Percentiles rank a stretch among this genome's conserved stretches.
phyloP scores from a whole-genome alignment of 2,113 vertebrate genomes.

The Chloroceryle aenea region DNA sequence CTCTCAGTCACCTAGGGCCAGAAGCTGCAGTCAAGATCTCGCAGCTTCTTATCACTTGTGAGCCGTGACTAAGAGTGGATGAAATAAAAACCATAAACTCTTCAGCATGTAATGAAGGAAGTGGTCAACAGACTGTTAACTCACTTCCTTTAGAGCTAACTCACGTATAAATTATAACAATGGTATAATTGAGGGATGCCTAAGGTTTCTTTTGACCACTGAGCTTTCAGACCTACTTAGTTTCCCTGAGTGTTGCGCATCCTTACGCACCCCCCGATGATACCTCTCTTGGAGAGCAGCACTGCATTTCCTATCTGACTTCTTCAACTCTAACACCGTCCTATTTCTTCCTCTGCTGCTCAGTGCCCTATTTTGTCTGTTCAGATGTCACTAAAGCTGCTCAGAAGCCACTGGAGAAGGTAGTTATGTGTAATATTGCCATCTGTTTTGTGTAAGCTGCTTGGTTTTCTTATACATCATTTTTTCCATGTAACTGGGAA shows the following conservation, averaged over 20 bases:
- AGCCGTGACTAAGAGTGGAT: neutral
- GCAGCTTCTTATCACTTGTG: neutral
- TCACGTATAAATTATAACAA: neutral
- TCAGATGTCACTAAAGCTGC: neutral
- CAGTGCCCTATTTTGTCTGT: neutral
- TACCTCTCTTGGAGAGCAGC: neutral
- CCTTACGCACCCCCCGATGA: neutral
- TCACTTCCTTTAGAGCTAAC: neutral
- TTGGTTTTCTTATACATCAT: neutral
- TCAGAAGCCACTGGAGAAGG: neutral
- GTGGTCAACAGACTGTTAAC: neutral
- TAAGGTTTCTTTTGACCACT: neutral
- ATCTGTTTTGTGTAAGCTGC: neutral
- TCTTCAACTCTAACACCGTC: neutral
- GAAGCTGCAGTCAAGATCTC: neutral
- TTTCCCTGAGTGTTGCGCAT: rapidly evolving
- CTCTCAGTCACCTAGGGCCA: no score
- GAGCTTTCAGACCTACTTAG: neutral
- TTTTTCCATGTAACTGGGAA: neutral
- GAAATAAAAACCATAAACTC: neutral
- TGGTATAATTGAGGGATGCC: neutral
- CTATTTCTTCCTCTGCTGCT: neutral
- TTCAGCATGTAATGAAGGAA: neutral
- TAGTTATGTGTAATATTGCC: rapidly evolving
- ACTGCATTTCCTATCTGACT: neutral